These are phyloP conservation scores for Crotophaga sulcirostris DNA, from an alignment of 2,113 vertebrate genomes.

Conservation along the genomic window DNA sequence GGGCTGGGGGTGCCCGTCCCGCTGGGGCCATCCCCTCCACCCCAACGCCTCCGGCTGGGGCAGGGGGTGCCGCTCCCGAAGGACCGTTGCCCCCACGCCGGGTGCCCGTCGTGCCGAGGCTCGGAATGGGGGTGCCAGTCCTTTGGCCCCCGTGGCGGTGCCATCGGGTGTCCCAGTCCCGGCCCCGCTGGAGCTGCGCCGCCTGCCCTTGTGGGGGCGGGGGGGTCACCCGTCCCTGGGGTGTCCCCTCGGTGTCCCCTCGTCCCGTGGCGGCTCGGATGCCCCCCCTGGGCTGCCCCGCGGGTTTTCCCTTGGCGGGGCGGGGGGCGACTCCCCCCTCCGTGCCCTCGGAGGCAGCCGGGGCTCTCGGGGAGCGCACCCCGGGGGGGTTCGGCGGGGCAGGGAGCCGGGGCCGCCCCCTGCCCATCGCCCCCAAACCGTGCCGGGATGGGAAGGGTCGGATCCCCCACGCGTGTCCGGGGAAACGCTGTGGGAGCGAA, in stretches of 20 bases:
- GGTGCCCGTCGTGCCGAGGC: too few relatives aligned
- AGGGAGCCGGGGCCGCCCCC: too few relatives aligned
- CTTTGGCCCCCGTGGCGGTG: neutral
- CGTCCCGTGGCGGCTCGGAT: neutral
- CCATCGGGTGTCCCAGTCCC: neutral
- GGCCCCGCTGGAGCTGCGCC: too few relatives aligned
- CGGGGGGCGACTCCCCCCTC: neutral
- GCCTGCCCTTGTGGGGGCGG: neutral
- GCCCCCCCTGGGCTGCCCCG: neutral
- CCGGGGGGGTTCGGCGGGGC: neutral
- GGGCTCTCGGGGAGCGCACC: neutral
- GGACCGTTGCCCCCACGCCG: accelerated
- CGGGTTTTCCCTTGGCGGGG: neutral
- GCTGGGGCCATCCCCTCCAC: neutral
- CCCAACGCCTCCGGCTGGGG: accelerated
- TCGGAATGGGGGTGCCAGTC: neutral
- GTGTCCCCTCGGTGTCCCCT: accelerated
- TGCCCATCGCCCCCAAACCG: neutral
- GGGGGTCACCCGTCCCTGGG: neutral
- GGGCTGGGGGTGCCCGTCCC: neutral
- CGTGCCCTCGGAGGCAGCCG: too few relatives aligned
- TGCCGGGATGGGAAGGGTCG: neutral
- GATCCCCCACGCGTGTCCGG: neutral
- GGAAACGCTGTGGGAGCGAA: neutral
- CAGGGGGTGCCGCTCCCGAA: accelerated